Base-by-base conservation (phyloP, 2,888 invertebrate species). In the Hemistola chrysoprasaria region DNA sequence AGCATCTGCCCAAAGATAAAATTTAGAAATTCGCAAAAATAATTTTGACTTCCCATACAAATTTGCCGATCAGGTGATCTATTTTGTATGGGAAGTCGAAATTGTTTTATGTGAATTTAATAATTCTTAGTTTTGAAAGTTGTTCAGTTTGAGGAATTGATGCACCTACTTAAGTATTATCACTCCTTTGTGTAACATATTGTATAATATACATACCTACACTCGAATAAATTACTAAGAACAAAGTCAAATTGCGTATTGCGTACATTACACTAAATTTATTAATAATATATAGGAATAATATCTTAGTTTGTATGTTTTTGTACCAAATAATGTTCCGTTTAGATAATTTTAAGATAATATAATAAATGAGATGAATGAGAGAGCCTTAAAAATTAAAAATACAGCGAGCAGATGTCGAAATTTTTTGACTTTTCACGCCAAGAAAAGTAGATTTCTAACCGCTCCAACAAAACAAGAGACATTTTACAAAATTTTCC, bases 301-400 rank as follows among this genome's bases (percentile, higher is more conserved):
- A 78, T 82, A 83, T 78, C 80, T 84, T 80, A 82, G 72, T 82
- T 86, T 84, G 84, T 84, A 79, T 81, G 73, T 81, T 66, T 87
- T 87, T 87, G 87, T 87, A 87, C 87, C 85, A 84, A 84, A 83
- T 72, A 60, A 68, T 78, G 65, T 67, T 73, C 70, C 56, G 65
- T 69, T 63, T 59, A 65, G 59, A 67, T 57, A 56, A 63, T 62
- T 66, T 58, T 59, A 71, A 70, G 71, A 71, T 66, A 69, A 43
- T 53, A 16, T 54, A 57, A 54, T 59, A 59, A 57, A 54, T 65
- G 57, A 68, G 63, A 69, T 60, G 41, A 56, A 22, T 20, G 38
- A 81, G 78, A 78, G 82, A 81, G 82, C 79, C 49, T 67, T 54
- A 50, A 46, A 45, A 38, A 30, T 2, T 2, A 37, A 35, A 24